phyloP scores from a whole-genome alignment of 2,797 vertebrate genomes.

The Phylloscopus collybita region DNA sequence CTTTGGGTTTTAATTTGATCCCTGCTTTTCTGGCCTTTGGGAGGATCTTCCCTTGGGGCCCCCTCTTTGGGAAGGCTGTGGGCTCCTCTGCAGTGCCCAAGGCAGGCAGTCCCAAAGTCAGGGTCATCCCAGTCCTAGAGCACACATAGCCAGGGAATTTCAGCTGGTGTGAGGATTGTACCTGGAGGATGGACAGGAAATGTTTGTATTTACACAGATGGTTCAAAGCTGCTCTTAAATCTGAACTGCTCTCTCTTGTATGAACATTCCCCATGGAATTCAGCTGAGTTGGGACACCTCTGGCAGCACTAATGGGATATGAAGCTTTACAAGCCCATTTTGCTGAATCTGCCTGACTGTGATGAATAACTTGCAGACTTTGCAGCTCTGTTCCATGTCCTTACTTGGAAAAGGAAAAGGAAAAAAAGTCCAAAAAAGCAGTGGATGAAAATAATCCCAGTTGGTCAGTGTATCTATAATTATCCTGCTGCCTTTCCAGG shows the following conservation, averaged over 20 bases:
- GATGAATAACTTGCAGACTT: background rate
- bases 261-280: background rate
- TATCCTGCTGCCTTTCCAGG: background rate
- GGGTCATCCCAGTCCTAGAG: background rate
- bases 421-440: background rate
- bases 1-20: background rate
- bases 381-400: background rate
- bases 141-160: background rate
- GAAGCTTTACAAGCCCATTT: background rate
- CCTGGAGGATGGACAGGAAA: fast-evolving
- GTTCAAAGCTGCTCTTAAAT: background rate
- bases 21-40: background rate
- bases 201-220: background rate
- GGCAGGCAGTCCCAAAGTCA: background rate
- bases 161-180: background rate
- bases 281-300: background rate
- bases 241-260: background rate
- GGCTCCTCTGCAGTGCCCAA: background rate
- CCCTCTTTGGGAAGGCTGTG: background rate
- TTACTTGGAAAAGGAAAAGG: background rate
- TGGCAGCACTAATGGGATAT: background rate
- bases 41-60: background rate
- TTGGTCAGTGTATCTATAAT: background rate
- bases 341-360: background rate
- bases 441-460: background rate